Conservation (phyloP, 2,113 vertebrate species). For the Scartelaos histophorus region DNA sequence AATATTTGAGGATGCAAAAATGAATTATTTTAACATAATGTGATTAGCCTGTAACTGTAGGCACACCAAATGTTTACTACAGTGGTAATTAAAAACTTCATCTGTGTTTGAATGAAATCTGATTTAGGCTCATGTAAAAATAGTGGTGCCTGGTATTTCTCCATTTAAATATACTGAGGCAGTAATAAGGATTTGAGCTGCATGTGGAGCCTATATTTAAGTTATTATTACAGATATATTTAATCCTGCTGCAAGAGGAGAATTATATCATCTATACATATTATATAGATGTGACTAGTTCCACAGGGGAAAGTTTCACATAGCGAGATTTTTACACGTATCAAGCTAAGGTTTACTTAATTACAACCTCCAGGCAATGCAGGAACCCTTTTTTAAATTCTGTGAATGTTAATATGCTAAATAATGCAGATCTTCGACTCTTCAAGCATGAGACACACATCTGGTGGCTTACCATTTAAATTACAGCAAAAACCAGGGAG, state of each 20-base stretch:
- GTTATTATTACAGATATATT: slow-evolving; percentile 96
- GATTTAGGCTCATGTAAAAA: slow-evolving; percentile 57
- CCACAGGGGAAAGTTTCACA: slow-evolving; percentile 86
- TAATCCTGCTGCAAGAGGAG: slow-evolving; percentile 92
- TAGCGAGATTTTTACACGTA: slow-evolving; percentile 99
- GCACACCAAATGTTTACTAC: slow-evolving; percentile 63
- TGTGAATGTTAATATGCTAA: slow-evolving; percentile 99
- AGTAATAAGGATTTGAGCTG: slow-evolving; percentile 85
- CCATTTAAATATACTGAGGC: slow-evolving; percentile 76
- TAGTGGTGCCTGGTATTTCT: slow-evolving; percentile 41
- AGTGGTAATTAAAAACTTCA: slow-evolving; percentile 72
- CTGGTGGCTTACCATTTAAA: slow-evolving; percentile 99
- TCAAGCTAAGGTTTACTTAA: slow-evolving; percentile 99
- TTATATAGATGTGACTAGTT: slow-evolving; percentile 91
- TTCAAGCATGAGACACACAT: slow-evolving; percentile 99
- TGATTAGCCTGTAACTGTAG: slow-evolving; percentile 60
- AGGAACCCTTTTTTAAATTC: slow-evolving; percentile 99
- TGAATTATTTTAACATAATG: slow-evolving; percentile 34
- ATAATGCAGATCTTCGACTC: slow-evolving; percentile 99
- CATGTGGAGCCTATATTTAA: slow-evolving; percentile 87
- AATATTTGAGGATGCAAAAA: slow-evolving; percentile 39
- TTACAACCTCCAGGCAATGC: slow-evolving; percentile 99
- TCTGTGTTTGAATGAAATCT: slow-evolving; percentile 68
- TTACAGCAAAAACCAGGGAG: slow-evolving; percentile 82
- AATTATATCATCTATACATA: slow-evolving; percentile 93